phyloP scores from a whole-genome alignment of 2,888 invertebrate species.

The Agrypnus murinus region DNA sequence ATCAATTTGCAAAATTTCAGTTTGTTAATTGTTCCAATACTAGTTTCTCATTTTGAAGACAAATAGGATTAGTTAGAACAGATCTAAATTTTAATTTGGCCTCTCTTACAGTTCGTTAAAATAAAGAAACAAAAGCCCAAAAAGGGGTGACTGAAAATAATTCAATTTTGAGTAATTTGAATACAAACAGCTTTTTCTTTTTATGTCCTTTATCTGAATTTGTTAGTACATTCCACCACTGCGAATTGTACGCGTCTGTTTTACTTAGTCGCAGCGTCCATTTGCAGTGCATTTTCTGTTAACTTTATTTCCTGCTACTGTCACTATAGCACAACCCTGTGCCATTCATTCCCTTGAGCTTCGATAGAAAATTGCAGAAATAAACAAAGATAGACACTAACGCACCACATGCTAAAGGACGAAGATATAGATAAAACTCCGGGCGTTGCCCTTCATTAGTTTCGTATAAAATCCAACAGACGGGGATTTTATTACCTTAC shows the following conservation, averaged over 20 bases:
- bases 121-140: conserved; percentile 32
- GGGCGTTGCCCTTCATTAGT: conserved; percentile 54
- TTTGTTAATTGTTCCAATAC: no score
- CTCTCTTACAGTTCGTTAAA: not conserved
- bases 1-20: no score
- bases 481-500: conserved; percentile 53
- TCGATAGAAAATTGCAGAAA: conserved; percentile 40
- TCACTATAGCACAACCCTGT: conserved; percentile 28
- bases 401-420: conserved; percentile 11
- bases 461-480: conserved; percentile 46
- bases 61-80: no score
- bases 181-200: conserved; percentile 54
- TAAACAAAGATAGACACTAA: conserved; percentile 32
- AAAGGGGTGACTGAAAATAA: conserved; percentile 47
- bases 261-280: conserved; percentile 40
- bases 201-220: conserved; percentile 44
- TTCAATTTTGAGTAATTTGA: conserved; percentile 55
- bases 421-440: conserved; percentile 36
- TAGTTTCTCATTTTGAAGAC: no score
- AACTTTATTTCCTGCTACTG: conserved; percentile 49
- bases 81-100: no score
- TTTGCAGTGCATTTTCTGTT: conserved; percentile 44
- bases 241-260: conserved; percentile 38
- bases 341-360: conserved; percentile 37
- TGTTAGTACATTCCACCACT: conserved; percentile 38